Percentiles rank a stretch among this genome's conserved stretches.
Evolutionary conservation across 2,888 invertebrate species (phyloP).

Genomic region (Zelleria hepariella): DNA sequence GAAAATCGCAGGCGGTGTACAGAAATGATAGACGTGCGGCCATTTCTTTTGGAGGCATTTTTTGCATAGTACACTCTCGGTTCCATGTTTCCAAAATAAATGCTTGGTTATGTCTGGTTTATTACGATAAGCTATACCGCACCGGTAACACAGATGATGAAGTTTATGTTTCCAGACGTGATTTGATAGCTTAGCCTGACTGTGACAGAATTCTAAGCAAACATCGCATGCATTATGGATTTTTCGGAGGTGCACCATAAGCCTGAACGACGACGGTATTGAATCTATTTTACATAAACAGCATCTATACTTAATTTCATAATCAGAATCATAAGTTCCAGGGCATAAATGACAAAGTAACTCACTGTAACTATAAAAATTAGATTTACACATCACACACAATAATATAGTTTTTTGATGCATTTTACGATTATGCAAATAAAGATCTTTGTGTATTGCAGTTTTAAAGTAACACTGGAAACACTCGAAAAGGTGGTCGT

Average conservation of each 20-base stretch:
- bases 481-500: conserved; percentile 84
- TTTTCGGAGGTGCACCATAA: conserved; percentile 90
- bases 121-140: conserved; percentile 89
- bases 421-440: conserved; percentile 88
- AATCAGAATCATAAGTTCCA: conserved; percentile 77
- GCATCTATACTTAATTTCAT: conserved; percentile 83
- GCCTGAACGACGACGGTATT: conserved; percentile 87
- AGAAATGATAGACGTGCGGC: conserved; percentile 94
- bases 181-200: conserved; percentile 84
- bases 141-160: conserved; percentile 88
- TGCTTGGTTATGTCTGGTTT: conserved; percentile 91
- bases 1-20: conserved; percentile 84
- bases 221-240: conserved; percentile 90
- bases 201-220: conserved; percentile 85
- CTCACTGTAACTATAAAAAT: conserved; percentile 90
- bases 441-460: conserved; percentile 85
- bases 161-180: conserved; percentile 94
- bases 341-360: conserved; percentile 89
- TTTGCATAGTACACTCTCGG: conserved; percentile 88
- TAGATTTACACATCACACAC: conserved; percentile 90
- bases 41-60: conserved; percentile 90
- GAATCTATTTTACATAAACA: conserved; percentile 84
- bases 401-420: conserved; percentile 86
- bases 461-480: conserved; percentile 88
- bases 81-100: conserved; percentile 93